Conservation (phyloP, 2,113 vertebrate genomes). For the Gambusia affinis region DNA sequence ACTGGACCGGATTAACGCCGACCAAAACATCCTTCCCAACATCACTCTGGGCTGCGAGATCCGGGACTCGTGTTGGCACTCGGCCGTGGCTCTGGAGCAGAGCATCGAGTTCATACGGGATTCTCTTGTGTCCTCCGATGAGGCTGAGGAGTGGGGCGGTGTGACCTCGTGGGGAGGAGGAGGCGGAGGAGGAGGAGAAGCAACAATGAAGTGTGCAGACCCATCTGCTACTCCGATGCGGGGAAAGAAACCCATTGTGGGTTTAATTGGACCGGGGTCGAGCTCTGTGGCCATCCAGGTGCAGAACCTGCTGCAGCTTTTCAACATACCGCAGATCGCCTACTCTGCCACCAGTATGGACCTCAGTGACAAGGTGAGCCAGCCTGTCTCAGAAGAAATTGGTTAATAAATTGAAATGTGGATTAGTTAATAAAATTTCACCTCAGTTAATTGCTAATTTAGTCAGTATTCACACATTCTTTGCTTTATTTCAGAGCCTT, state of each 20-base stretch:
- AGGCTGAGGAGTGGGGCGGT: conserved; percentile 85
- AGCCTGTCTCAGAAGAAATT: neutral
- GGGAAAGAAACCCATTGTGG: conserved; percentile 97
- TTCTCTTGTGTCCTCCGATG: conserved; percentile 93
- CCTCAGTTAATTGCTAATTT: neutral
- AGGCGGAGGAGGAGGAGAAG: conserved; percentile 38
- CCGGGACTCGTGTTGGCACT: conserved; percentile 98
- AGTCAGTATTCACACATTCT: neutral
- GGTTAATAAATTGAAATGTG: conserved; percentile 2
- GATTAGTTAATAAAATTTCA: conserved; percentile 17
- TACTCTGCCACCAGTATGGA: conserved; percentile 99
- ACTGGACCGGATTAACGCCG: conserved; percentile 93
- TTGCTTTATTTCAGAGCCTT: conserved; percentile 75
- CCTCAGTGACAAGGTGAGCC: conserved; percentile 91
- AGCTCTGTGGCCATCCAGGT: conserved; percentile 99
- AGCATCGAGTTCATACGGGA: conserved; percentile 99
- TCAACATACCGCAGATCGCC: conserved; percentile 99
- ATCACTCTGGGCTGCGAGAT: conserved; percentile 96
- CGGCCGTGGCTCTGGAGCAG: conserved; percentile 95
- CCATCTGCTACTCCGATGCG: conserved; percentile 87
- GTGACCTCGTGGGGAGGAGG: conserved; percentile 60
- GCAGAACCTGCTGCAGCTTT: conserved; percentile 96
- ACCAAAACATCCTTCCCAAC: conserved; percentile 90
- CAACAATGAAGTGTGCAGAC: conserved; percentile 81
- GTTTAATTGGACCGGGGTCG: conserved; percentile 96